Base-by-base conservation (phyloP, 1,140 invertebrate species). In the Saccostrea cuccullata region DNA sequence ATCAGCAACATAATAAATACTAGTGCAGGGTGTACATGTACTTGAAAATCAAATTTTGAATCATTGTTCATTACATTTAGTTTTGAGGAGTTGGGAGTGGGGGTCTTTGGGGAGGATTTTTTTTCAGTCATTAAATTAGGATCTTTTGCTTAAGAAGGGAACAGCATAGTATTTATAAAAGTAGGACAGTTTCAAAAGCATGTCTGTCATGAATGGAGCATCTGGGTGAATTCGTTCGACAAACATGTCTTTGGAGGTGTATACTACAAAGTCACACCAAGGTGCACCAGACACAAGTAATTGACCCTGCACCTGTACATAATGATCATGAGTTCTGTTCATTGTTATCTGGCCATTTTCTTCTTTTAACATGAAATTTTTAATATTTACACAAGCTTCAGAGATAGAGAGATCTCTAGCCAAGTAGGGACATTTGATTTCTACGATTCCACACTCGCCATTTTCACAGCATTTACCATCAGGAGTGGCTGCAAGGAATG, bases 211-310 rank as follows among this genome's bases (percentile, higher is more conserved):
- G 77, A 86, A 87, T 17, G 20, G 20, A 47, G 64, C 55, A 60
- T 90, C 90, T 12, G 90, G 88, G 8, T 26, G 55, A 26, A 90
- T 87, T 77, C 89, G 82, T 30, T 87, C 30, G 2, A 83, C 55
- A 83, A 20, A 9, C 6, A 87, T 26, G 13, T 90, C 86, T 60
- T 84, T 82, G 26, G 86, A 36, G n/a, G 90, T 90, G 67, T 64
- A 87, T 6, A 87, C 84, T n/a, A 87, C 82, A 88, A 90, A 87
- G 30, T 89, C 86, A 85, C 89, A 86, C 23, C 77, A 90, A 1
- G 67, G 60, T 82, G 55, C 67, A 55, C 86, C 89, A 30, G 67
- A 88, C 15, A 88, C 83, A 64, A 90, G 55, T 15, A 88, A 47
- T 36, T 87, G 86, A 77, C 84, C 86, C 55, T 90, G 89, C 20